A percentile compares a stretch with the other conserved stretches of the same genome.
phyloP scores from a whole-genome alignment of 2,888 invertebrate genomes.

The Agrotis exclamationis region DNA sequence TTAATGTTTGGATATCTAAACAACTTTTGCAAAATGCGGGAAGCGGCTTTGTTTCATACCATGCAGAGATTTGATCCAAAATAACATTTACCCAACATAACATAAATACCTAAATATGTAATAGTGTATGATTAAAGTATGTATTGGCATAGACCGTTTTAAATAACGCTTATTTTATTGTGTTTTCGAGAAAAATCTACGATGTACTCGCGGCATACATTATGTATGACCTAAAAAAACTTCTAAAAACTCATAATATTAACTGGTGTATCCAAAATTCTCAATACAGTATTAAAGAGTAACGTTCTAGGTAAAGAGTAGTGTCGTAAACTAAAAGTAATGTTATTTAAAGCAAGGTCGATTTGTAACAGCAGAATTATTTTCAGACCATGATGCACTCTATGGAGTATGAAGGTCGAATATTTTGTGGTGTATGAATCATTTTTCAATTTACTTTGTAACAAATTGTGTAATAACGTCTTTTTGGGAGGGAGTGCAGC shows the following conservation, averaged over 20 bases:
- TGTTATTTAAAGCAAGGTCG: conserved; percentile 76
- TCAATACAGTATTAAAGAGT: conserved; percentile 12
- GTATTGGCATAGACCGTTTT: too few species aligned
- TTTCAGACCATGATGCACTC: conserved; percentile 83
- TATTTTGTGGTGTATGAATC: conserved; percentile 72
- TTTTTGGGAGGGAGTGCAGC: neutral
- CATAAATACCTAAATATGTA: too few species aligned
- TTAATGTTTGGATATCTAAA: conserved; percentile 10
- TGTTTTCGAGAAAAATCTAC: too few species aligned
- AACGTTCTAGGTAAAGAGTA: conserved; percentile 74
- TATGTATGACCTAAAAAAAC: too few species aligned
- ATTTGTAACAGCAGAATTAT: conserved; percentile 76
- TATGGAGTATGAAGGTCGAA: conserved; percentile 73
- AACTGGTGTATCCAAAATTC: neutral
- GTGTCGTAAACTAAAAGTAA: conserved; percentile 76
- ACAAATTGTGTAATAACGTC: conserved; percentile 43
- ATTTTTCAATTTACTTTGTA: conserved; percentile 70
- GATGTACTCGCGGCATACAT: too few species aligned
- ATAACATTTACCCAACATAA: too few species aligned
- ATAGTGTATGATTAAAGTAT: too few species aligned
- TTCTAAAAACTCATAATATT: neutral
- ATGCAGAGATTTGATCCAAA: too few species aligned
- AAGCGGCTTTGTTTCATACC: neutral
- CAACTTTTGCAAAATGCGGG: neutral
- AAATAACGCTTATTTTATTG: too few species aligned